A percentile compares a stretch with the other conserved stretches of the same genome.
Conservation (phyloP, 1,140 invertebrate species). For the Heterodera carotae region DNA sequence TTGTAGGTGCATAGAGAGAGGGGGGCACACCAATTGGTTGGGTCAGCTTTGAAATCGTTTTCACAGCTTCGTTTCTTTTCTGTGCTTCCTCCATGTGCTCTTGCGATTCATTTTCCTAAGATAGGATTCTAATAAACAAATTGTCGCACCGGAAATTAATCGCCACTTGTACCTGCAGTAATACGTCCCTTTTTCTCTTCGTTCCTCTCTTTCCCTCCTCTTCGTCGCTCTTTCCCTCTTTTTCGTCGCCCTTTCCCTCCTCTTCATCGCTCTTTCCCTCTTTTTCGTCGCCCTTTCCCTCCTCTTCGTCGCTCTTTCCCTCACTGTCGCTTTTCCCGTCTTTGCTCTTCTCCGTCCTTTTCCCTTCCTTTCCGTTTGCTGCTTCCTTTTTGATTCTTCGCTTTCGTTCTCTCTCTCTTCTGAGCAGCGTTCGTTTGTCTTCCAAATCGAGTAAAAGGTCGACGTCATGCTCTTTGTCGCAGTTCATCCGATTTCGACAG, state of each 20-base stretch:
- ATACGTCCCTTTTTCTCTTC: not conserved
- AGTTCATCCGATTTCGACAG: constrained; percentile 14
- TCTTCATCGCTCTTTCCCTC: constrained; percentile 4
- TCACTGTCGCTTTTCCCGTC: not conserved
- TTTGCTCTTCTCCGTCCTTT: not conserved
- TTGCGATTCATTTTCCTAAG: not conserved
- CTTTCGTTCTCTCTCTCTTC: constrained; percentile 10
- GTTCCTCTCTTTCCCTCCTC: constrained; percentile 3
- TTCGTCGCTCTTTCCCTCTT: no score
- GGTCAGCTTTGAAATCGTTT: not conserved
- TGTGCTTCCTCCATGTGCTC: not conserved
- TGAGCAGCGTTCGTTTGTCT: not conserved
- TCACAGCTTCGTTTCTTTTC: not conserved
- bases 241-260: not conserved
- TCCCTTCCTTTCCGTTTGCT: constrained; percentile 21
- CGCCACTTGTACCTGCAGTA: not conserved
- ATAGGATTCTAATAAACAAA: no score
- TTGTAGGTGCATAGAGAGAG: not conserved
- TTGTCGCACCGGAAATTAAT: no score
- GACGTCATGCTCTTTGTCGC: constrained; percentile 29
- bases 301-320: not conserved
- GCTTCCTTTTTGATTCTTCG: constrained; percentile 1
- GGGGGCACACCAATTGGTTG: not conserved
- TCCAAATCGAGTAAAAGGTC: constrained; percentile 27
- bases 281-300: not conserved